phyloP scores from a whole-genome alignment of 2,113 vertebrate genomes.

The Cynopterus brachyotis region DNA sequence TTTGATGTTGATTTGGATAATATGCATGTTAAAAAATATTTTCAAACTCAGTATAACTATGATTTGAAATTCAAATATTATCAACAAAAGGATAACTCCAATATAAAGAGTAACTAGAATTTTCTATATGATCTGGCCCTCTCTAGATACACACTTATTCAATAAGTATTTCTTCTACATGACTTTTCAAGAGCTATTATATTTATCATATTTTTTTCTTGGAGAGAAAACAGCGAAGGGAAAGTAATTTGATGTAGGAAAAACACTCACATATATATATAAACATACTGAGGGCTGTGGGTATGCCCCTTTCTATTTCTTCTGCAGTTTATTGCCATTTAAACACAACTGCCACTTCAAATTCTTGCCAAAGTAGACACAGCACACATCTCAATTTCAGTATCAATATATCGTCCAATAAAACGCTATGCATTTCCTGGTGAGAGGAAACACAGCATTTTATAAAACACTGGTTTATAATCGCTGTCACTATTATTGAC shows the following conservation, averaged over 20 bases:
- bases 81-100: neutral
- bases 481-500: neutral
- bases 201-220: neutral
- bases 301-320: neutral
- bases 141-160: neutral
- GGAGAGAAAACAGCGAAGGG: neutral
- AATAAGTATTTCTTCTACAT: neutral
- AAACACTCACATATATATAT: neutral
- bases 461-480: neutral
- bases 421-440: neutral
- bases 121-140: neutral
- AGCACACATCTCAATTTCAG: neutral
- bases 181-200: neutral
- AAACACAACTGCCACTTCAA: neutral
- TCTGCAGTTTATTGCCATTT: neutral
- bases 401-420: neutral
- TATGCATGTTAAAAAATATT: neutral
- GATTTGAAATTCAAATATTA: neutral
- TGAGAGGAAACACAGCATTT: neutral
- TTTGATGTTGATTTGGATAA: neutral
- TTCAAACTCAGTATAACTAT: neutral
- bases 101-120: neutral
- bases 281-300: neutral
- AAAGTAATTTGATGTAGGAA: neutral
- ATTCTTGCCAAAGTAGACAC: neutral